A percentile compares a stretch with the other conserved stretches of the same genome.
phyloP scores from a whole-genome alignment of 1,140 invertebrate species.

The Sycobia sp. region DNA sequence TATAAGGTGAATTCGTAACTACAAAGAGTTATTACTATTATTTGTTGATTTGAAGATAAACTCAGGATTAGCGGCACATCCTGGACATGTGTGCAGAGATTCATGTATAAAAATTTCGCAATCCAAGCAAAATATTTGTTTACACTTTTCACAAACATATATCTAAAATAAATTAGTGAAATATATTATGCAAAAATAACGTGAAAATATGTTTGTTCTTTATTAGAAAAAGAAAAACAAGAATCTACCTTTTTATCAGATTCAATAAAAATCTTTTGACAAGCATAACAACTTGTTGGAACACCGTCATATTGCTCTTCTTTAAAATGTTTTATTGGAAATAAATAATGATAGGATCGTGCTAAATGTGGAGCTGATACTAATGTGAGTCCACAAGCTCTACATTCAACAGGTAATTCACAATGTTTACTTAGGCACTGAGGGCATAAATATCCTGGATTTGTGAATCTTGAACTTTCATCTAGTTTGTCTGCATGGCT shows the following conservation, averaged over 20 bases:
- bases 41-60: conserved; percentile 49
- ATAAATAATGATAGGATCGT: conserved; percentile 95
- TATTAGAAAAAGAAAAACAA: no score
- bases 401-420: conserved; percentile 95
- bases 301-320: conserved; percentile 67
- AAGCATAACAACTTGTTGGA: conserved; percentile 71
- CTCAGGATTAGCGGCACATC: conserved; percentile 74
- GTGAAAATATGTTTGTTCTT: no score
- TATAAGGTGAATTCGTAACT: no score
- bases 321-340: conserved; percentile 85
- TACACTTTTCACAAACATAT: conserved; percentile 81
- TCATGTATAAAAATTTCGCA: conserved; percentile 96
- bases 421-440: conserved; percentile 98
- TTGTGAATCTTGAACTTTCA: conserved; percentile 68
- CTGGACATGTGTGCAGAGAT: conserved; percentile 91
- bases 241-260: conserved; percentile 76
- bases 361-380: conserved; percentile 97
- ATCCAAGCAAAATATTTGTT: conserved; percentile 85
- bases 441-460: conserved; percentile 90
- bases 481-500: conserved; percentile 82
- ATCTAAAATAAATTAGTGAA: conserved; percentile 67
- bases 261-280: conserved; percentile 71
- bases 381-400: conserved; percentile 92
- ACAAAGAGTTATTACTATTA: conserved; percentile 26
- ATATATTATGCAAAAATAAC: no score